Evolutionary conservation across 1,140 invertebrate species (phyloP), one percentile per base, ranked within the genome.

Genomic region (Drosophila serrata): DNA sequence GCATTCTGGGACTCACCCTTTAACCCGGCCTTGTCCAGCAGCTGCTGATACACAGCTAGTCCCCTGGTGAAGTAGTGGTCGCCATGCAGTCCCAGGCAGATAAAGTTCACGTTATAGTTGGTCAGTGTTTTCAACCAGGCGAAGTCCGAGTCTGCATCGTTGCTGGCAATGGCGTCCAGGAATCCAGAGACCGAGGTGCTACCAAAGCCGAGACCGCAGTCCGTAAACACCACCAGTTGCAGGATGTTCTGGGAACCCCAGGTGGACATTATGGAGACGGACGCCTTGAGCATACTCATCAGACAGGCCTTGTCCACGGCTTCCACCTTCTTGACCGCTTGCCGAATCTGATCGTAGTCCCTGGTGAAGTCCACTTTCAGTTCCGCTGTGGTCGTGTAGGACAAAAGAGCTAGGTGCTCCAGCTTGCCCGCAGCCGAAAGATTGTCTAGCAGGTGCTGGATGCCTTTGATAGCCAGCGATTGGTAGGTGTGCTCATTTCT

Each of bases 381-480:
- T 91, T 98, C 97, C 92, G 95, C 96, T 1, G 95, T 84, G 12
- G 96, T 97, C 5, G 97, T 97, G 92, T 97, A 98, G 0, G 95
- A 94, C 2, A 99, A 96, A 93, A 99, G 92, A n/a, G 98, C 95
- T 11, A 97, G 96, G 94, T 98, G 98, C 93, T 99, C 98, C 53
- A 99, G 91, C 94, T 97, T 98, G 12, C 96, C 96, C 91, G 98
- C 95, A 2, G 94, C 86, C 79, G 95, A 94, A 57, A 99, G 94
- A 92, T 97, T 96, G 93, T 99, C 97, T 35, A 99, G 93, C 67
- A 99, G 94, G 43, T 95, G 94, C 91, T 97, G 97, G 61, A 99
- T 96, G 45, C 97, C 98, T 63, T 96, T 95, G 39, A 96, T 92
- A 9, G 97, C 98, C 63, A 99, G 94, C 75, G 97, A 94, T 79